A percentile compares a stretch with the other conserved stretches of the same genome.
Conservation (phyloP, 2,888 invertebrate species). For the Lithophane semibrunnea region DNA sequence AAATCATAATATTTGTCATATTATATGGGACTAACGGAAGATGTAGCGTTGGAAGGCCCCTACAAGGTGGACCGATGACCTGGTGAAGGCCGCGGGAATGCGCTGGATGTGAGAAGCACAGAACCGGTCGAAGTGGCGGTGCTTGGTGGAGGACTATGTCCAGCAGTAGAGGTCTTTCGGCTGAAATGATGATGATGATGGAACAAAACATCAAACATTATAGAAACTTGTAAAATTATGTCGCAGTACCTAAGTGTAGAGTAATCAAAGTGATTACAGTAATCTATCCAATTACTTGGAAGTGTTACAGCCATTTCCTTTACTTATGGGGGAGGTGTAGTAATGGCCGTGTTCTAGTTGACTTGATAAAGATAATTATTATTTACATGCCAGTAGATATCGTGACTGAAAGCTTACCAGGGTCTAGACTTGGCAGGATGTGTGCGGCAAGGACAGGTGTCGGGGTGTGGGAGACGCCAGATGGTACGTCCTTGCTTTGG, state of each 20-base stretch:
- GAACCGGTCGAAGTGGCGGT: too few species aligned
- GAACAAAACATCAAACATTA: neutral
- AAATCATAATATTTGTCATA: neutral
- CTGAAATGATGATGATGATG: too few species aligned
- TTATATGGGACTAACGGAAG: neutral
- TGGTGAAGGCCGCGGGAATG: too few species aligned
- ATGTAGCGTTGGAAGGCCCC: too few species aligned
- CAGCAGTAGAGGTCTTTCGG: too few species aligned
- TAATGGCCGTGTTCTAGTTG: constrained; percentile 15
- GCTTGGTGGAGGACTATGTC: too few species aligned
- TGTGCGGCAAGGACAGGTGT: neutral
- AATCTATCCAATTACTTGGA: constrained; percentile 21
- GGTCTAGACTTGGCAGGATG: neutral
- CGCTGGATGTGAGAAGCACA: too few species aligned
- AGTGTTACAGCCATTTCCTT: constrained; percentile 2
- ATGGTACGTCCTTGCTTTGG: neutral
- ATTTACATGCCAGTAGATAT: constrained; percentile 9
- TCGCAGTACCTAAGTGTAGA: neutral
- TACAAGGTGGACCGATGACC: too few species aligned
- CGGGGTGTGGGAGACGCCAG: neutral
- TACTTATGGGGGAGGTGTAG: constrained; percentile 8
- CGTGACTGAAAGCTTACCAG: constrained; percentile 1
- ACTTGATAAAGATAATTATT: constrained; percentile 32
- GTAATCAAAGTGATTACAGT: constrained; percentile 25
- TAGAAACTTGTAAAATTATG: neutral